A percentile compares a stretch with the other conserved stretches of the same genome.
phyloP scores from a whole-genome alignment of 2,113 vertebrate species.

The Nipponia nippon region DNA sequence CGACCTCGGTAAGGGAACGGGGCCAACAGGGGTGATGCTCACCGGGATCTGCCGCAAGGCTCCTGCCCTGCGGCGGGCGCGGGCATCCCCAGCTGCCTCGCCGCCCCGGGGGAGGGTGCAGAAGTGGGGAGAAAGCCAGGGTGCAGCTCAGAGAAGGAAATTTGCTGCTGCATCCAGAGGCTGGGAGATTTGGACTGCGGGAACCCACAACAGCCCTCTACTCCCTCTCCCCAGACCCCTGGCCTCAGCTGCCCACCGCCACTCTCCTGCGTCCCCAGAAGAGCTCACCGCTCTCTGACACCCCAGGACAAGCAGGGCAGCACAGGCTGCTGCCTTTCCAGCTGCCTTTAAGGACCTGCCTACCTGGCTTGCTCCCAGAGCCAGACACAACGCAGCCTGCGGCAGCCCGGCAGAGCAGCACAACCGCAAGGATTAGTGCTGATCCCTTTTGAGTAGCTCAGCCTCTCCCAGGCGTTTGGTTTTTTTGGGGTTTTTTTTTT shows the following conservation, averaged over 20 bases:
- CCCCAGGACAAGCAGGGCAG: neutral
- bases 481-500: too few species aligned
- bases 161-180: neutral
- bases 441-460: neutral
- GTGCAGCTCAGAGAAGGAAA: neutral
- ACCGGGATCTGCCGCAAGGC: neutral
- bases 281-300: neutral
- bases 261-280: too few species aligned
- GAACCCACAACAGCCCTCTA: neutral
- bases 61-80: neutral
- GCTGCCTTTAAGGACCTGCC: neutral
- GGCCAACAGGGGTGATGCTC: neutral
- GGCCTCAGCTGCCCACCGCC: accelerated
- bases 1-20: constrained; percentile 69
- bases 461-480: neutral
- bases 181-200: neutral
- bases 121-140: neutral
- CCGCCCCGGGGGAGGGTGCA: accelerated
- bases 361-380: neutral
- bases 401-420: neutral
- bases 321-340: neutral
- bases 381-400: neutral
- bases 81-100: neutral
- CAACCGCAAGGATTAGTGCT: neutral
- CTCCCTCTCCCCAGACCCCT: neutral